These are phyloP conservation scores for Drosophila dives DNA, from an alignment of 2,888 invertebrate species.

Conservation along the genomic window DNA sequence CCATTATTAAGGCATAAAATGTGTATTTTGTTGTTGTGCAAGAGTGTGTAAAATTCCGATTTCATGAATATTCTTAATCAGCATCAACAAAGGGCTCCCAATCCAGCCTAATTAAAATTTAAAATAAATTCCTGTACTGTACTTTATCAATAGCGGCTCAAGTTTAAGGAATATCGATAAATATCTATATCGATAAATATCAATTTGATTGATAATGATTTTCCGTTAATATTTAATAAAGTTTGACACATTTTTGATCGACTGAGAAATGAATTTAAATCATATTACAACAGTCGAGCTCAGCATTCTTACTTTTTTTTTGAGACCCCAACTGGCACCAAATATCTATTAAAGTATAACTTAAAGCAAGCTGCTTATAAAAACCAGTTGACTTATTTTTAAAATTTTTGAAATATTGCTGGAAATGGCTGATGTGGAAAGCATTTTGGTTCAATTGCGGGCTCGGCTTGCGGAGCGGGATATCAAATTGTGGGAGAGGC, in stretches of 20 bases:
- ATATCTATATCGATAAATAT: neutral
- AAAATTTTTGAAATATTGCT: neutral
- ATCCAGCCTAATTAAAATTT: neutral
- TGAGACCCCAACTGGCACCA: neutral
- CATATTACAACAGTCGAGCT: no score
- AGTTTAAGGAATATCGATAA: neutral
- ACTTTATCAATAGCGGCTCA: neutral
- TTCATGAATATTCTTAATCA: neutral
- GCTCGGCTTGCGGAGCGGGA: constrained; percentile 88
- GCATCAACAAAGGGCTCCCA: neutral
- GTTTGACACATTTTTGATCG: no score
- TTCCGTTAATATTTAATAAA: neutral
- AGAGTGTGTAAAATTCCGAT: neutral
- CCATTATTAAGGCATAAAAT: neutral
- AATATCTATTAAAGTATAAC: neutral
- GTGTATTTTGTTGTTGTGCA: neutral
- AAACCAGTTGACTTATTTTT: neutral
- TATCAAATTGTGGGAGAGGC: constrained; percentile 91
- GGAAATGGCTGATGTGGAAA: constrained; percentile 85
- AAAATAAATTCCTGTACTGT: neutral
- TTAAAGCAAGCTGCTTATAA: neutral
- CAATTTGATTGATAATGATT: neutral
- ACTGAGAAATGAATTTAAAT: no score
- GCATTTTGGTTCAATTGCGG: constrained; percentile 88
- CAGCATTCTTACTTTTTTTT: no score